Evolutionary conservation across 2,888 invertebrate species (phyloP).

Genomic region (Ophraella communa): DNA sequence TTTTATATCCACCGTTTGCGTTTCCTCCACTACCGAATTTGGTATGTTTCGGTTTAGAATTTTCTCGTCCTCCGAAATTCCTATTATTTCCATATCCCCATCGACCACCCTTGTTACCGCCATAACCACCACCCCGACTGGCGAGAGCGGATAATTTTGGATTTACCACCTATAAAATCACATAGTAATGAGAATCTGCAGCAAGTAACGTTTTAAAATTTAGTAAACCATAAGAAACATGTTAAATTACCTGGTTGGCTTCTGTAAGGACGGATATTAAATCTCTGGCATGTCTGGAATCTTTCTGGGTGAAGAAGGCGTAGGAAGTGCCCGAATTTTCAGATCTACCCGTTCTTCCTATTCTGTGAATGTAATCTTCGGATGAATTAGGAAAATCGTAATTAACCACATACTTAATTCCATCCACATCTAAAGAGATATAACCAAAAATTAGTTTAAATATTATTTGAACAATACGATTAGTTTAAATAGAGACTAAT

Average conservation of each 20-base stretch:
- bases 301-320: conserved; percentile 91
- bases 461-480: too few relatives aligned
- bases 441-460: too few relatives aligned
- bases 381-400: conserved; percentile 95
- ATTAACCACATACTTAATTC: conserved; percentile 95
- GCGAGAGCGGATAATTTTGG: conserved; percentile 85
- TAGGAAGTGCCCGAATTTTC: conserved; percentile 90
- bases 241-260: conserved; percentile 79
- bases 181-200: not conserved
- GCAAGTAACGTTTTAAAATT: not conserved
- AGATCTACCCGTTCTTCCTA: conserved; percentile 90
- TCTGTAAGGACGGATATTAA: conserved; percentile 87
- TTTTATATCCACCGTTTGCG: conserved; percentile 19
- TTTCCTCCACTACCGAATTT: conserved; percentile 29
- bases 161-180: conserved; percentile 71
- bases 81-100: conserved; percentile 50
- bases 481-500: too few relatives aligned
- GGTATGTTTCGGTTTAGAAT: conserved; percentile 21
- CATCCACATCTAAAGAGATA: conserved; percentile 86
- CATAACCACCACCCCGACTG: conserved; percentile 66
- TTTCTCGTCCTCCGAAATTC: conserved; percentile 20
- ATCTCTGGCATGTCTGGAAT: conserved; percentile 86
- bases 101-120: conserved; percentile 59
- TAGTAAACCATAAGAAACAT: not conserved
- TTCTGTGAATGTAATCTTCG: conserved; percentile 95